A percentile compares a stretch with the other conserved stretches of the same genome.
These are phyloP conservation scores for Heliconius aoede DNA, from an alignment of 2,888 invertebrate genomes.

Conservation along the genomic window DNA sequence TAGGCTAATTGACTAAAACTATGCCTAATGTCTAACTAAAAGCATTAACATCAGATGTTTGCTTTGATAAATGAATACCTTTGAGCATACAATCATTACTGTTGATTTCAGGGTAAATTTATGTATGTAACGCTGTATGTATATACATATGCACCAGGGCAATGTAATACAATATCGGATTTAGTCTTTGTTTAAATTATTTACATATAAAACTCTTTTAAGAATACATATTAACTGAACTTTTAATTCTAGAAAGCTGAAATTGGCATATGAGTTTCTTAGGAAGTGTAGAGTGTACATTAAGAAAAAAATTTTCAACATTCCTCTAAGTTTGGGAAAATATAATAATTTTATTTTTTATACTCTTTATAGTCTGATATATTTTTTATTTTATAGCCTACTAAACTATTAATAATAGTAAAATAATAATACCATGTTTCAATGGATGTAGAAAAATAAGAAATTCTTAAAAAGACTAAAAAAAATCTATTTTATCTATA, in stretches of 20 bases:
- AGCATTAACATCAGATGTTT: conserved; percentile 18
- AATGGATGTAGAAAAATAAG: not conserved
- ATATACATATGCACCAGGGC: not conserved
- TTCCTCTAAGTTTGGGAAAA: too few species aligned
- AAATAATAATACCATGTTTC: not conserved
- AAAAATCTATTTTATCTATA: not conserved
- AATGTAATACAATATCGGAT: not conserved
- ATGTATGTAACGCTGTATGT: too few species aligned
- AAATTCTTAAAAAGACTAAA: not conserved
- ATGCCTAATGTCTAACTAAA: conserved; percentile 9
- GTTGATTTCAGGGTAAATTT: not conserved
- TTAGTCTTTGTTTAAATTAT: not conserved
- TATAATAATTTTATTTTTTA: too few species aligned
- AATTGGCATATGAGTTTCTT: too few species aligned
- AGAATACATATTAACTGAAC: too few species aligned
- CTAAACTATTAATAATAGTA: too few species aligned
- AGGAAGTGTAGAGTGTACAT: too few species aligned
- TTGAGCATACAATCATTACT: conserved; percentile 4
- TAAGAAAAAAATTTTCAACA: too few species aligned
- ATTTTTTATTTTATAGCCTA: too few species aligned
- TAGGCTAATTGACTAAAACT: conserved; percentile 17
- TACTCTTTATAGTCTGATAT: too few species aligned
- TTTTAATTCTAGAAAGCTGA: too few species aligned
- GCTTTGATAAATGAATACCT: conserved; percentile 10
- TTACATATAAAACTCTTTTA: too few species aligned